Evolutionary conservation across 2,888 invertebrate species (phyloP).

Genomic region (Dinocampus coccinellae): DNA sequence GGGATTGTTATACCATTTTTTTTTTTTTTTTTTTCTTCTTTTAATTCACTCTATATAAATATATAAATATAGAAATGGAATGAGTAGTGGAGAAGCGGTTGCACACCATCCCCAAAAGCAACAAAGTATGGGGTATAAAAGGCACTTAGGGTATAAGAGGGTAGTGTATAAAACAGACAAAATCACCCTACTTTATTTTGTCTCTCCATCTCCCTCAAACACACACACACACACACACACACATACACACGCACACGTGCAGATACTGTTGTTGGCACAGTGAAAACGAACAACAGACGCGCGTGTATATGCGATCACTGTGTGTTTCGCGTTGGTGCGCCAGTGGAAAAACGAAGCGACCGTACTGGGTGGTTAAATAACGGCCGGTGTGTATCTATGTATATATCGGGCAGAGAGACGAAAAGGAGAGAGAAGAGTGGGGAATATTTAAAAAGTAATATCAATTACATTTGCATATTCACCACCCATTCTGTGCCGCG

Average conservation of each 20-base stretch:
- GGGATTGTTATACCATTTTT: conserved; percentile 37
- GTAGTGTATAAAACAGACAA: conserved; percentile 63
- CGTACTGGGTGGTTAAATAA: conserved; percentile 4
- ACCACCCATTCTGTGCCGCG: conserved; percentile 51
- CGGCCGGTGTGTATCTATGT: conserved; percentile 20
- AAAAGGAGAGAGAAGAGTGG: conserved; percentile 51
- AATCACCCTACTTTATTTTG: conserved; percentile 48
- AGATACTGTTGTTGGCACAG: too few species aligned
- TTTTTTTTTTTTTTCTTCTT: background rate
- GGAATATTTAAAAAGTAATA: conserved; percentile 70
- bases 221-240: too few species aligned
- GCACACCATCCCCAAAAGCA: conserved; percentile 22
- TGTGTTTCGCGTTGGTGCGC: conserved; percentile 24
- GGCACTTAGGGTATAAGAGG: conserved; percentile 63
- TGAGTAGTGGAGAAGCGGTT: conserved; percentile 28
- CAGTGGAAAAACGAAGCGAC: conserved; percentile 35
- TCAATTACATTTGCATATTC: conserved; percentile 69
- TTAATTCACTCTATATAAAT: background rate
- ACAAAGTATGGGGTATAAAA: conserved; percentile 54
- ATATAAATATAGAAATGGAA: background rate
- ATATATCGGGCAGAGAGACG: conserved; percentile 33
- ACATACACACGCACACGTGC: too few species aligned
- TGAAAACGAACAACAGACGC: conserved; percentile 61
- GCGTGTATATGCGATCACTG: conserved; percentile 48
- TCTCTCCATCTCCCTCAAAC: conserved; percentile 27